Percentiles rank a stretch among this genome's conserved stretches.
These are phyloP conservation scores for Hyposmocoma kahamanoa DNA, from an alignment of 1,140 invertebrate species.

Conservation along the genomic window DNA sequence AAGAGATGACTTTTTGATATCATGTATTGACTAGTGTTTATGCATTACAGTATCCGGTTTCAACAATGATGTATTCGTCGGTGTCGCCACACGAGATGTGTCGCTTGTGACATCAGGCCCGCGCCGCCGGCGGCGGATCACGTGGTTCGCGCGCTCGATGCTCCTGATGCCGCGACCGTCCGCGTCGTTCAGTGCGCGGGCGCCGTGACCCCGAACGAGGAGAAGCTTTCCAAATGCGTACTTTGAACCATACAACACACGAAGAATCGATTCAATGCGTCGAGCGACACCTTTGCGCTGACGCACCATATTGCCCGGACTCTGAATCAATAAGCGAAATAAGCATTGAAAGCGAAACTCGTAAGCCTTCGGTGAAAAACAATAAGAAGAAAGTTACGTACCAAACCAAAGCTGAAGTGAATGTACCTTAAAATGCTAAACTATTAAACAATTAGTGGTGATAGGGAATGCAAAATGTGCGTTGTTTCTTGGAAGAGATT, in stretches of 20 bases:
- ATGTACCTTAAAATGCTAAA: too few relatives aligned
- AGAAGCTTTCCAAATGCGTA: conserved; percentile 42
- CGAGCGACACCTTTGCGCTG: conserved; percentile 41
- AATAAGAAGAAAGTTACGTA: conserved; percentile 58
- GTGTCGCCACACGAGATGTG: conserved; percentile 71
- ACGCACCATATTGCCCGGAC: conserved; percentile 40
- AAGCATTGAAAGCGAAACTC: conserved; percentile 53
- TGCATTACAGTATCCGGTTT: conserved; percentile 64
- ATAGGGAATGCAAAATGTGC: too few relatives aligned
- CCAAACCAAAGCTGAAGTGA: conserved; percentile 62
- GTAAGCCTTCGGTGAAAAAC: conserved; percentile 54
- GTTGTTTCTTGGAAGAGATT: too few relatives aligned
- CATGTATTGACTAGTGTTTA: too few relatives aligned
- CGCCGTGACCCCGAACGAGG: conserved; percentile 31
- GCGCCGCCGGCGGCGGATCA: conserved; percentile 45
- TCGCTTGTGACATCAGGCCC: conserved; percentile 69
- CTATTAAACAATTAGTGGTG: too few relatives aligned
- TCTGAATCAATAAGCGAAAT: conserved; percentile 60
- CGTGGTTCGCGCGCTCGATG: conserved; percentile 42
- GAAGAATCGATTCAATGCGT: conserved; percentile 48
- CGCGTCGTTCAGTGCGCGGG: conserved; percentile 30
- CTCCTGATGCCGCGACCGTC: conserved; percentile 49
- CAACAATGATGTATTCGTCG: conserved; percentile 70
- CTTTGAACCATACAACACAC: conserved; percentile 34
- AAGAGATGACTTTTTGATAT: too few relatives aligned